Evolutionary conservation across 2,797 vertebrate genomes (phyloP), one percentile per base, ranked within the genome.

Genomic region (Babyrousa celebensis): DNA sequence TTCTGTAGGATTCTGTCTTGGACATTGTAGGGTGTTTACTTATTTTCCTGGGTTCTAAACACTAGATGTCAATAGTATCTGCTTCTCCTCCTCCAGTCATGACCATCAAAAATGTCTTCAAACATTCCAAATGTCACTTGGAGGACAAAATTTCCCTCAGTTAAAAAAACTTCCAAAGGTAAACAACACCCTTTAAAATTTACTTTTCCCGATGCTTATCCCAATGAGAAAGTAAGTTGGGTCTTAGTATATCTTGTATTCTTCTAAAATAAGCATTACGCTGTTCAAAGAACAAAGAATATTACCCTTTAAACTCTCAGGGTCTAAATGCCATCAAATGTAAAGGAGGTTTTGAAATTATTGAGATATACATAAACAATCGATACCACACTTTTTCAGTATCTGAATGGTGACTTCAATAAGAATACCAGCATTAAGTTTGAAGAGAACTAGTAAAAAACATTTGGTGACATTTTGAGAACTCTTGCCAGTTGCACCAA

Each of bases 21-120:
- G n/a, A 12, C 29, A 40, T 8, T 74, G 1, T 27, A 54, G 17
- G 54, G 12, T n/a, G 0, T 32, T 85, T 18, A 25, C n/a, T 12
- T 65, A 36, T 10, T 90, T 91, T 65, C n/a, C 25, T 89, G 48
- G 23, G 32, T 65, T 86, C 58, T 77, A 63, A 62, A 2, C 10
- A 84, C 48, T 68, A 8, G 2, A 48, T 48, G 43, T 48, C 43
- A 48, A 48, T n/a, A 52, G 18, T 29, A 54, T 6, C 18, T 23
- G 56, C 32, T 12, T 60, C 25, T 67, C 18, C 3, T 25, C 23
- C n/a, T 62, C 32, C 0, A 3, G 7, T 79, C 70, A 58, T 23
- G 48, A 94, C 25, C 72, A 88, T 78, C 77, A 65, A n/a, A 93
- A 94, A 54, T 78, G 27, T 54, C 70, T 93, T 78, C 12, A 54